Evolutionary conservation across 2,797 vertebrate genomes (phyloP).

Genomic region (Thaleichthys pacificus): DNA sequence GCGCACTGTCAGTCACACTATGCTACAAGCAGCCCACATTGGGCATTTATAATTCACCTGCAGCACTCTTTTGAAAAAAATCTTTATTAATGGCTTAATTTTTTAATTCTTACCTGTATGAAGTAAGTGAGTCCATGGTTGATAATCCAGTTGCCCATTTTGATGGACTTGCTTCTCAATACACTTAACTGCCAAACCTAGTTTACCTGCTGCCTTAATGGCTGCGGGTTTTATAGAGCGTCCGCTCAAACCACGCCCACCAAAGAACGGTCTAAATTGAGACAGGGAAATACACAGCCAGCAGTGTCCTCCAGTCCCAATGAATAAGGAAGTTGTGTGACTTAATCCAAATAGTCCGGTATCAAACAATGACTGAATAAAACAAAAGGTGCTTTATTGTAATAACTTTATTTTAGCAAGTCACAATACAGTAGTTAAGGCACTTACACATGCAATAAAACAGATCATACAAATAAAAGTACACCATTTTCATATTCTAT

Average conservation of each 20-base stretch:
- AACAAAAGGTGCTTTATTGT: background rate
- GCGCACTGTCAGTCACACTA: too few relatives aligned
- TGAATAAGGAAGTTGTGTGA: conserved; percentile 47
- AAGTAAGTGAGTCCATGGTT: conserved; percentile 82
- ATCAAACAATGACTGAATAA: background rate
- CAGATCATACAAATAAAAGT: conserved; percentile 27
- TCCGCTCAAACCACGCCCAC: conserved; percentile 51
- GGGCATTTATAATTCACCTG: background rate
- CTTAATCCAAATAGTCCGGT: background rate
- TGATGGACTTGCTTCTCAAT: conserved; percentile 1
- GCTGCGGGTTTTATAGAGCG: conserved; percentile 14
- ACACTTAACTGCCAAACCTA: background rate
- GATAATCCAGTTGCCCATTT: conserved; percentile 86
- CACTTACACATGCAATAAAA: conserved; percentile 40
- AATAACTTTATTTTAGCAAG: conserved; percentile 45
- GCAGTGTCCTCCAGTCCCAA: too few relatives aligned
- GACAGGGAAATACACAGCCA: background rate
- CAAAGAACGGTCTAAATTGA: background rate
- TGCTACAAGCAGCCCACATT: background rate
- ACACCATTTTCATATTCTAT: conserved; percentile 10
- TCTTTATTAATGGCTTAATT: background rate
- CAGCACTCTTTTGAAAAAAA: background rate
- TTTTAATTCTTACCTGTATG: conserved; percentile 76
- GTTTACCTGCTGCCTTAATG: conserved; percentile 7
- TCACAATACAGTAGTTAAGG: conserved; percentile 66